A percentile compares a stretch with the other conserved stretches of the same genome.
Conservation (phyloP, 2,888 invertebrate genomes). For the Melieria crassipennis region DNA sequence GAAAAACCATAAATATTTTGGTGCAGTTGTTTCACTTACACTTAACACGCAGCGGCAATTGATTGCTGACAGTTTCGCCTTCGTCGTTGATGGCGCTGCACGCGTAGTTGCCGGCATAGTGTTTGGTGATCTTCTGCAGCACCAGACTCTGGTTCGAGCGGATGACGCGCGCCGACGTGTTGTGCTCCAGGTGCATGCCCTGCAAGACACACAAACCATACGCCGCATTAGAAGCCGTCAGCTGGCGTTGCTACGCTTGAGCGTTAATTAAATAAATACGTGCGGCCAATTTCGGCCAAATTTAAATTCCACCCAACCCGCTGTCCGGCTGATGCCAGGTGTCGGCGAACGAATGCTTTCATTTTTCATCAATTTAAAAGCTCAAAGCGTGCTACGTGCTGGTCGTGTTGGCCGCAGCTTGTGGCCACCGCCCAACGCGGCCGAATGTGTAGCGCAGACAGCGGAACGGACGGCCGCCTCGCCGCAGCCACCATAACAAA, state of each 20-base stretch:
- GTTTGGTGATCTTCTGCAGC: slow-evolving; percentile 86
- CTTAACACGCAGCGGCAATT: slow-evolving; percentile 84
- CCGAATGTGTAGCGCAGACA: too few relatives aligned
- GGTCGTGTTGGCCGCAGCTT: too few relatives aligned
- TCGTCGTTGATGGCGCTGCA: slow-evolving; percentile 89
- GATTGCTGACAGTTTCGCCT: slow-evolving; percentile 88
- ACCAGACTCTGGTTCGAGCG: slow-evolving; percentile 93
- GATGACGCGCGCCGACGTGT: slow-evolving; percentile 86
- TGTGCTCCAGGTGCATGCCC: slow-evolving; percentile 84
- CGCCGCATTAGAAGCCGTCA: too few relatives aligned
- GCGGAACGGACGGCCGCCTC: background rate
- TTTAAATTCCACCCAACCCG: too few relatives aligned
- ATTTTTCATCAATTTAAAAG: too few relatives aligned
- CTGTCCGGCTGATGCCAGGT: too few relatives aligned
- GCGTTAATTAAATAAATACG: too few relatives aligned
- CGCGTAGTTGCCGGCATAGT: slow-evolving; percentile 86
- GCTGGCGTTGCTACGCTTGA: too few relatives aligned
- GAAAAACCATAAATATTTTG: background rate
- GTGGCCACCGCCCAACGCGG: too few relatives aligned
- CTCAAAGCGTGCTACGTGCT: too few relatives aligned
- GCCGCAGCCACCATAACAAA: slow-evolving; percentile 17
- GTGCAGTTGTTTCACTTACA: slow-evolving; percentile 72
- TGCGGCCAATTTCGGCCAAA: too few relatives aligned
- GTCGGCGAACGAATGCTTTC: too few relatives aligned
- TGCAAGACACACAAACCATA: slow-evolving; percentile 58